Base-by-base conservation (phyloP, 2,113 vertebrate genomes). In the Stigmatopora argus region DNA sequence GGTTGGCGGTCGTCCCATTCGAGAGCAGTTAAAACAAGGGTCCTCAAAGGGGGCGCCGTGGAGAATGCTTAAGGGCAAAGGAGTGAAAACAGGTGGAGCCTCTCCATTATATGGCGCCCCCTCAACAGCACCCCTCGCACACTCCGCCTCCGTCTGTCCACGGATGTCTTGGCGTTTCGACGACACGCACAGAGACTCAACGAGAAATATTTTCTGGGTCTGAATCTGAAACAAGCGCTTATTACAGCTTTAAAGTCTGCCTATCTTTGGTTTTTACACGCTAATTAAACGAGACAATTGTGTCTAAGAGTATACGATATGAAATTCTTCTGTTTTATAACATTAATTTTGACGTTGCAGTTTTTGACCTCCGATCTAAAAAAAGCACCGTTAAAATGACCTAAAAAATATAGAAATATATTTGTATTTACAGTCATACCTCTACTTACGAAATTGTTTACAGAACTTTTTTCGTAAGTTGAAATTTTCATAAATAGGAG, bases 1-100 rank as follows among this genome's bases (percentile, higher is more conserved):
- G 1, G 14, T 21, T 51, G 48, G 81, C 82, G 71, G 58, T 79
- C 78, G 73, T 66, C 7, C 72, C 62, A 66, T 80, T 85, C 88
- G 90, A 90, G 91, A 89, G 92, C 80, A 83, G 86, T 88, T 83
- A 93, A 93, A 74, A 82, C 60, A 59, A 94, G 92, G 87, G 88
- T 88, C 87, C 92, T 95, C 91, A 74, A 84, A 89, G 90, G 86
- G 88, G 86, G 84, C 84, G 90, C 81, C 88, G 89, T 85, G 85
- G 82, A 92, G 90, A 92, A 90, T 89, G 90, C 89, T 79, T 26
- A 72, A 85, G 91, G 91, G 87, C 78, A 77, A 88, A 90, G 90
- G 89, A 91, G 92, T 91, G 92, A 92, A 95, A 96, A 96, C 94
- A 95, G 93, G 93, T 95, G 93, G 88, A 87, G 35, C 74, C 74